Percentiles rank a stretch among this genome's conserved stretches.
Evolutionary conservation across 1,140 invertebrate species (phyloP).

Genomic region (Neodiprion lecontei): DNA sequence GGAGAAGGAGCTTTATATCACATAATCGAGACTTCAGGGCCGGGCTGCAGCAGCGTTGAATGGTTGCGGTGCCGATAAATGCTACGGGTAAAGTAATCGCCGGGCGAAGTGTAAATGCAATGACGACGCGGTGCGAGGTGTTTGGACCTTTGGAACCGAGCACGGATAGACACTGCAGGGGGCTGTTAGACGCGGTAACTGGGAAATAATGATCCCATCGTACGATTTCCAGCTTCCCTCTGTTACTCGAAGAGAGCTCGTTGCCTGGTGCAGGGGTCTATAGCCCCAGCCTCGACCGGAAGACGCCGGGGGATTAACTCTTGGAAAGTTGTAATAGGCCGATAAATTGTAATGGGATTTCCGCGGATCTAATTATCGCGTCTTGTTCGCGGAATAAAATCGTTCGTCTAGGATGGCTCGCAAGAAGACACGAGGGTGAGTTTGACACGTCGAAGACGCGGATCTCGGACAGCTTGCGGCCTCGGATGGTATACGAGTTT

Average conservation of each 20-base stretch:
- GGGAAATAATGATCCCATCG: no score
- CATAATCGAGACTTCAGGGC: conserved; percentile 44
- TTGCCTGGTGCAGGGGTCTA: background rate
- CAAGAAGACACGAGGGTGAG: no score
- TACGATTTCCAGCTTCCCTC: no score
- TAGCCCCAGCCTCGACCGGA: conserved; percentile 13
- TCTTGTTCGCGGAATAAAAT: background rate
- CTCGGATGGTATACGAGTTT: no score
- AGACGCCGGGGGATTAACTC: conserved; percentile 26
- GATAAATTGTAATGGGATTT: conserved; percentile 34
- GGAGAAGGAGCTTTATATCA: conserved; percentile 46
- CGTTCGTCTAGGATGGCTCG: background rate
- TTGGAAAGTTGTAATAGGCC: conserved; percentile 23
- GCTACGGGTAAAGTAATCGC: conserved; percentile 31
- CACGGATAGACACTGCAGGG: conserved; percentile 12
- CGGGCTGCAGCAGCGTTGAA: background rate
- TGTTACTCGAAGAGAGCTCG: background rate
- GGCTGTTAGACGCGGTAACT: conserved; percentile 29
- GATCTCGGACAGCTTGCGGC: no score
- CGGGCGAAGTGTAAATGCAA: conserved; percentile 28
- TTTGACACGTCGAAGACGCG: no score
- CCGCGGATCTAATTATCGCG: conserved; percentile 8
- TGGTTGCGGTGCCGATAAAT: background rate
- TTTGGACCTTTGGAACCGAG: background rate
- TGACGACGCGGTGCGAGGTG: conserved; percentile 23